Conservation (phyloP, 2,888 invertebrate species). For the Biston stratarius region DNA sequence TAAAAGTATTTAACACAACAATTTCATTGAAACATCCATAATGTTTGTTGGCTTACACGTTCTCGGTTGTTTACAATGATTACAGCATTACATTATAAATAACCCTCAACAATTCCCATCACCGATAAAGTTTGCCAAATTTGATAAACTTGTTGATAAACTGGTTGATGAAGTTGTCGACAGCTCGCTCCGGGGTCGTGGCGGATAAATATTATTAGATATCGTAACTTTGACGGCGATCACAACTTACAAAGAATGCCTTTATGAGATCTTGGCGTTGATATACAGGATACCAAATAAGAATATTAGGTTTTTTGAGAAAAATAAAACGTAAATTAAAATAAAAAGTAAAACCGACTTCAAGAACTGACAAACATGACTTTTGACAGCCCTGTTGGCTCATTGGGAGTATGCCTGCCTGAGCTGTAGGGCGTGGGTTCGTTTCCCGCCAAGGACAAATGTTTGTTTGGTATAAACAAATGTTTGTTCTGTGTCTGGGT, state of each 20-base stretch:
- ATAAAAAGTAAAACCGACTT: too few relatives aligned
- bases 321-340: background rate
- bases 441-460: too few relatives aligned
- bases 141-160: constrained; percentile 37
- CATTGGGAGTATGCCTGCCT: too few relatives aligned
- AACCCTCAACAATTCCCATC: constrained; percentile 17
- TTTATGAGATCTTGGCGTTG: constrained; percentile 25
- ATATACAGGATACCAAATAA: constrained; percentile 15
- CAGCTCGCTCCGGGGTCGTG: constrained; percentile 29
- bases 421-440: too few relatives aligned
- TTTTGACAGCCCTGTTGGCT: too few relatives aligned
- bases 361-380: too few relatives aligned
- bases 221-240: constrained; percentile 35
- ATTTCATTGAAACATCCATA: background rate
- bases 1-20: too few relatives aligned
- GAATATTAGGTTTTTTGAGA: background rate
- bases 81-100: constrained; percentile 10
- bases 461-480: too few relatives aligned
- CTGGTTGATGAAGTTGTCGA: constrained; percentile 36
- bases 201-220: constrained; percentile 41
- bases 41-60: background rate
- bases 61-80: constrained; percentile 3
- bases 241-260: constrained; percentile 28
- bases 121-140: constrained; percentile 32
- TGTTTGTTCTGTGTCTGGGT: too few relatives aligned